These are phyloP conservation scores for Pocota personata DNA, from an alignment of 2,888 invertebrate genomes.

Conservation along the genomic window DNA sequence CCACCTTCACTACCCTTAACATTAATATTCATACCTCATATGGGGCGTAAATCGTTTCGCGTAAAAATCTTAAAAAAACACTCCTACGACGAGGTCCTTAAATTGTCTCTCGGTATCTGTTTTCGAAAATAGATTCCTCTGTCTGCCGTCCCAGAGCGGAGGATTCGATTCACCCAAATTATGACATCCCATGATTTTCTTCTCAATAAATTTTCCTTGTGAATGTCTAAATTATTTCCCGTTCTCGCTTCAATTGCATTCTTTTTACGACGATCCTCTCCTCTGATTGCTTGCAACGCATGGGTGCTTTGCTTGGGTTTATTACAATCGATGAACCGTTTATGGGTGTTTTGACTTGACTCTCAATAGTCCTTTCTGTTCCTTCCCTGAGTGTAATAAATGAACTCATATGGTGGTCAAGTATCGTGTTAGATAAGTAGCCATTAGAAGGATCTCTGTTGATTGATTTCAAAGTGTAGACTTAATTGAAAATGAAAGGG, in stretches of 20 bases:
- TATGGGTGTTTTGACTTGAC: conserved; percentile 59
- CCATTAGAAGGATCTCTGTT: conserved; percentile 52
- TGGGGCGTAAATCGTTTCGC: conserved; percentile 30
- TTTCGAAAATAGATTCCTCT: conserved; percentile 1
- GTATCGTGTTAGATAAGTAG: conserved; percentile 54
- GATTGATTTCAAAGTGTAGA: conserved; percentile 66
- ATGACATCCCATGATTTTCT: conserved; percentile 34
- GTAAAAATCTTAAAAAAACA: conserved; percentile 4
- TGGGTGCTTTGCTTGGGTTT: conserved; percentile 22
- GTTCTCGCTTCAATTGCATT: conserved; percentile 48
- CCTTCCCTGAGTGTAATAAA: conserved; percentile 22
- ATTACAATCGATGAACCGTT: conserved; percentile 62
- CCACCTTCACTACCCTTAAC: not conserved
- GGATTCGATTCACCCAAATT: conserved; percentile 19
- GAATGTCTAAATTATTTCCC: conserved; percentile 49
- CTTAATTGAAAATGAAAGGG: conserved; percentile 64
- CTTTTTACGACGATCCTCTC: conserved; percentile 17
- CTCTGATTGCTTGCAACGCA: not conserved
- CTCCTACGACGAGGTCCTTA: not conserved
- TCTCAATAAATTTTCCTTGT: conserved; percentile 19
- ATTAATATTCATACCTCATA: conserved; percentile 37
- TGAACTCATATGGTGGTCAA: conserved; percentile 42
- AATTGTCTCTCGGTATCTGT: conserved; percentile 16
- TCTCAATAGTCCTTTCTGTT: not conserved
- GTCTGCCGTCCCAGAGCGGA: not conserved